Conservation (phyloP, 1,140 invertebrate genomes). For the Drosophila aff. region DNA sequence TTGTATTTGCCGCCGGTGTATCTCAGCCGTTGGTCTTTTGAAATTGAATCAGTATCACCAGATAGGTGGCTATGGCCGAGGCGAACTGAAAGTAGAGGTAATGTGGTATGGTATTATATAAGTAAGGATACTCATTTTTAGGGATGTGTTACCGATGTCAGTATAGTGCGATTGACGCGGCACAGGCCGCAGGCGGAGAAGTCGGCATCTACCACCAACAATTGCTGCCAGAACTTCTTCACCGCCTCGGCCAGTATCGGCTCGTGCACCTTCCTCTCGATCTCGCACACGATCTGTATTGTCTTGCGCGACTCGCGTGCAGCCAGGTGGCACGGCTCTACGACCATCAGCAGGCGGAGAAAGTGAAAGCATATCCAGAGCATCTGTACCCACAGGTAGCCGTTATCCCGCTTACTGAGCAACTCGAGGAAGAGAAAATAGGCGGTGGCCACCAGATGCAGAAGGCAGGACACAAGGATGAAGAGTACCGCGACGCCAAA, state of each 20-base stretch:
- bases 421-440: conserved; percentile 90
- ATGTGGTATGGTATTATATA: background rate
- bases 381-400: conserved; percentile 86
- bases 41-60: conserved; percentile 90
- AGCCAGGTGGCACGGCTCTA: conserved; percentile 89
- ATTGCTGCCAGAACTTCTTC: conserved; percentile 89
- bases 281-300: conserved; percentile 78
- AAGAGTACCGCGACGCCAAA: conserved; percentile 88
- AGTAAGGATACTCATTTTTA: too few species aligned
- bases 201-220: conserved; percentile 87
- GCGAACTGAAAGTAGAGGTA: conserved; percentile 86
- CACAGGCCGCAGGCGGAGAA: conserved; percentile 89
- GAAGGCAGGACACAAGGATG: conserved; percentile 88
- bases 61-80: conserved; percentile 89
- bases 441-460: conserved; percentile 90
- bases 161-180: conserved; percentile 87
- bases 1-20: background rate
- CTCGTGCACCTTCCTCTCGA: conserved; percentile 72
- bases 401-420: conserved; percentile 79
- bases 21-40: conserved; percentile 86
- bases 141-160: conserved; percentile 87
- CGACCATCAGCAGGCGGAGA: conserved; percentile 87
- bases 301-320: conserved; percentile 79
- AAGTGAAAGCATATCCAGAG: conserved; percentile 89
- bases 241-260: conserved; percentile 83